Evolutionary conservation across 2,888 invertebrate genomes (phyloP), one percentile per base, ranked within the genome.

Genomic region (Amphipoea lucens): DNA sequence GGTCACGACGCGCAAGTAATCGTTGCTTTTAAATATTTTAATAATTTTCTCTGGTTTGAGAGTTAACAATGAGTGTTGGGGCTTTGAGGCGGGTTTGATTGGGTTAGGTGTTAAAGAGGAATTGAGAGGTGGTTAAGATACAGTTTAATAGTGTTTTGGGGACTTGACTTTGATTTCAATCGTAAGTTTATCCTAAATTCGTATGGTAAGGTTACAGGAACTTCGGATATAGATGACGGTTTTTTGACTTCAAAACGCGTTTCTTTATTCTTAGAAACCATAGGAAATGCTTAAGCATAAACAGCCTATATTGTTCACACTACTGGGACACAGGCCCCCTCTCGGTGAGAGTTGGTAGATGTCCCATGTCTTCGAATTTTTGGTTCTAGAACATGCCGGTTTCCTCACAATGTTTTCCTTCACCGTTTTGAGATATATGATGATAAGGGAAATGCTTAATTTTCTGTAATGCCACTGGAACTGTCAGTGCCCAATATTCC

Each of bases 1-100:
- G 76, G 80, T 86, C 88, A 83, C 82, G 86, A 86, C 79, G 73
- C 60, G 73, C 79, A 74, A 75, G 79, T 78, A 83, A 86, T 85
- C 77, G 74, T 81, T 89, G 73, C 81, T 78, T 84, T 82, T 72
- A 78, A 87, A 76, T 80, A 77, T 80, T 85, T 80, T 70, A 63
- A 79, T 79, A 78, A 83, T 77, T 86, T 86, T 62, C 68, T 86
- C 36, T 63, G 23, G 7, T 74, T 76, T 82, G 14, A 62, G 51
- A 60, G 67, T 69, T 77, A 54, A 69, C 60, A 72, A 51, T 66
- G 17, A 67, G 2, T 60, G 40, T 68, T 62, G 40, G 67, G 29
- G 40, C 11, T 74, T 74, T 62, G 45, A 62, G n/a, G 9, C 17
- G 20, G 29, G 17, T 80, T 45, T 72, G 48, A 67, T 68, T 29